Base-by-base conservation (phyloP, 2,888 invertebrate species). In the Caenorhabditis sinica region DNA sequence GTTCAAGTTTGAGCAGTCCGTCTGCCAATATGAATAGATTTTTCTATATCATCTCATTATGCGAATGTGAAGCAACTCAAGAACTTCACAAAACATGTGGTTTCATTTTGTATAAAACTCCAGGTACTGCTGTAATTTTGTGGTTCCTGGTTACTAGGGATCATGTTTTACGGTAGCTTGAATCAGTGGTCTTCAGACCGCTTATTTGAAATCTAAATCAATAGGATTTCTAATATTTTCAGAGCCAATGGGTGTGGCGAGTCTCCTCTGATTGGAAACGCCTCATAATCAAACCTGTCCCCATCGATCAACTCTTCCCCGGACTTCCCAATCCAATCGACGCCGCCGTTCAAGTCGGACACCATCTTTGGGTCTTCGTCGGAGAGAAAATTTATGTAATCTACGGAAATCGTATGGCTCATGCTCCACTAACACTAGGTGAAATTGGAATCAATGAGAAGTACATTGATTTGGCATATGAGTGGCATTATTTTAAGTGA, bases 401-500 rank as follows among this genome's bases (percentile, higher is more conserved):
- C 11, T 45, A 72, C 63, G 85, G 82, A 6, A 60, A 63, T 66
- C 77, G 71, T 28, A 66, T 82, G 1, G 58, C 73, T 20, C 80
- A 85, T 68, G 77, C 82, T 56, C 85, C 85, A 8, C 36, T 82
- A 0, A 40, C 40, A 0, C 66, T 85, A 1, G 15, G 36, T 0
- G 58, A 82, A 15, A 58, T 85, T 5, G 80, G 80, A 20, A 85
- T 85, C 13, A 58, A 77, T 33, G 74, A 73, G 30, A 69, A 36
- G 49, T 75, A 43, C n/a, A 56, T 85, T 33, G 79, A 82, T 74
- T 65, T 85, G 69, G 85, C 85, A 0, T 85, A 85, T 23, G 85
- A 77, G 17, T 85, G 85, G 85, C 77, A 85, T 45, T 85, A 85
- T 63, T 85, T 85, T 61, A 74, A 83, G 82, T 82, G 17, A 49